Base-by-base conservation (phyloP, 2,113 vertebrate species). In the Syngnathus scovelli region DNA sequence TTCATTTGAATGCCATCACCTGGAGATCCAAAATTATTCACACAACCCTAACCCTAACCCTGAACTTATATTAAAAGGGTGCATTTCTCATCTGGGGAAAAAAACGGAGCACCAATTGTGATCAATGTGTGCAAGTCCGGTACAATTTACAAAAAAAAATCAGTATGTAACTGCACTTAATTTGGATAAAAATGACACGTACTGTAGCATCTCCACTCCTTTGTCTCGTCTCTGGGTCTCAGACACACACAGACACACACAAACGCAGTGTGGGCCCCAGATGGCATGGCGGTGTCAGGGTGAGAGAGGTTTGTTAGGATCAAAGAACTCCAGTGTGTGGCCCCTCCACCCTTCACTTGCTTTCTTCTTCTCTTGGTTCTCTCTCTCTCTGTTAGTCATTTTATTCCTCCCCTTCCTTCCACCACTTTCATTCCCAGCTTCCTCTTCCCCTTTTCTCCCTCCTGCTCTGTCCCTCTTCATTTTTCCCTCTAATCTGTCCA, bases 251-350 rank as follows among this genome's bases (percentile, higher is more conserved):
- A 43, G 41, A 67, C 70, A 71, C 71, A 64, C 78, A 67, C 21
- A 33, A 62, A 61, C 54, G 41, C 55, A 54, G 77, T 52, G 77
- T 37, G 52, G 85, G 84, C 88, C 88, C 84, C 88, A 87, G 88
- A 89, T 89, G 88, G 88, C 82, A 82, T 79, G 83, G 74, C 83
- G 83, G 88, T 89, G 88, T 89, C 85, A 87, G 86, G 88, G 83
- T 86, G 81, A 86, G 88, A 87, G 81, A 82, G 85, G 86, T 88
- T 88, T 89, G 86, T 88, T 88, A 85, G 85, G 86, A 89, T 89
- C 88, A 89, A 89, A 89, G 85, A 83, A 79, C 81, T 87, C 79
- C 86, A 87, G 82, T 89, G 86, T 89, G 88, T 87, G 86, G 79
- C 82, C 85, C 84, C 81, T 86, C 88, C 88, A 87, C 85, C 83